Evolutionary conservation across 1,140 invertebrate species (phyloP).

Genomic region (Rhopalosiphum padi): DNA sequence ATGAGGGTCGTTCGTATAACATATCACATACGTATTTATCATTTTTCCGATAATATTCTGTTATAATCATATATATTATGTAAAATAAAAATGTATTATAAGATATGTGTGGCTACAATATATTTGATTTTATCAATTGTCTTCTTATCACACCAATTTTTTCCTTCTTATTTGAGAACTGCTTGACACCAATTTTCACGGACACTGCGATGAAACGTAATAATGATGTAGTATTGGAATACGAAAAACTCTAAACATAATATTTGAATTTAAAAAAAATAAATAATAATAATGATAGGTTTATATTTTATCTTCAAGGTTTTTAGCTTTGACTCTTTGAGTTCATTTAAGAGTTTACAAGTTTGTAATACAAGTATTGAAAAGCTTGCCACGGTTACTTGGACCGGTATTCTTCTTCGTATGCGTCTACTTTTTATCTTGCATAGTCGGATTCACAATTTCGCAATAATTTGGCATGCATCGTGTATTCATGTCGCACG

Average conservation of each 20-base stretch:
- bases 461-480: background rate
- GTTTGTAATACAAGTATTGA: background rate
- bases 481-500: background rate
- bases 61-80: background rate
- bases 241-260: background rate
- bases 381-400: background rate
- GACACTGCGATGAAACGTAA: background rate
- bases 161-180: background rate
- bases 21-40: background rate
- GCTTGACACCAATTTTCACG: background rate
- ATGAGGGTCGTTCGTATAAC: background rate
- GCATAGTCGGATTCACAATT: conserved; percentile 3
- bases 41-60: background rate
- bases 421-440: background rate
- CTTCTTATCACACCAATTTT: background rate
- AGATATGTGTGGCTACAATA: background rate
- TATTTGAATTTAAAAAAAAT: background rate
- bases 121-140: background rate
- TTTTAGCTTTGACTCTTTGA: background rate
- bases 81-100: too few relatives aligned
- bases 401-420: background rate
- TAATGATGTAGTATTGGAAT: background rate
- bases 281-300: background rate
- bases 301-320: background rate
- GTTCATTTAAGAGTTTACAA: background rate